These are phyloP conservation scores for Pipistrellus nathusii DNA, from an alignment of 2,797 vertebrate genomes.

Conservation along the genomic window DNA sequence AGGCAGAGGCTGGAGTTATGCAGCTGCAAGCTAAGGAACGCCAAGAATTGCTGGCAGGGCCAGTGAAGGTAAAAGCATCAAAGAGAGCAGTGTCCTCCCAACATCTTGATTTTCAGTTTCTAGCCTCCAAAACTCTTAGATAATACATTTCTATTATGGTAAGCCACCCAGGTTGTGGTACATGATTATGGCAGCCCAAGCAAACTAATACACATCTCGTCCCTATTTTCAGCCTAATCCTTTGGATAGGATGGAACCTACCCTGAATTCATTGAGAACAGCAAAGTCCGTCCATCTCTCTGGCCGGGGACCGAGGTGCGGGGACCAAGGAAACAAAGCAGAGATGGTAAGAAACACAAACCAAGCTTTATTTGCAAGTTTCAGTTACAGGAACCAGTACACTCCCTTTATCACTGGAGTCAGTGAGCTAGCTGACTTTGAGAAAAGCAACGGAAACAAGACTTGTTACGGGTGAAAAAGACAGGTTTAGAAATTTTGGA, in stretches of 20 bases:
- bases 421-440: background rate
- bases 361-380: background rate
- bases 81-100: background rate
- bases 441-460: background rate
- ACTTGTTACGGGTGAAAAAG: too few relatives aligned
- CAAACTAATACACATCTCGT: background rate
- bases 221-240: background rate
- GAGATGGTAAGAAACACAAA: background rate
- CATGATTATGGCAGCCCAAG: background rate
- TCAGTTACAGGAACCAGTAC: background rate
- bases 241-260: background rate
- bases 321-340: background rate
- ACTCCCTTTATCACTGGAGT: background rate
- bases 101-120: background rate
- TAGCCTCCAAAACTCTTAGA: background rate
- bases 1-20: background rate
- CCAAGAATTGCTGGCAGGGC: background rate
- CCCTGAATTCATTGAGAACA: background rate
- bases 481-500: too few relatives aligned
- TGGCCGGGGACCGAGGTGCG: background rate
- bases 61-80: background rate
- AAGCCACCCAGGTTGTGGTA: background rate
- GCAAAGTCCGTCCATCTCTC: background rate
- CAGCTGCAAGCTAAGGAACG: background rate
- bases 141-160: background rate